phyloP scores from a whole-genome alignment of 2,888 invertebrate species.

The Labia minor region DNA sequence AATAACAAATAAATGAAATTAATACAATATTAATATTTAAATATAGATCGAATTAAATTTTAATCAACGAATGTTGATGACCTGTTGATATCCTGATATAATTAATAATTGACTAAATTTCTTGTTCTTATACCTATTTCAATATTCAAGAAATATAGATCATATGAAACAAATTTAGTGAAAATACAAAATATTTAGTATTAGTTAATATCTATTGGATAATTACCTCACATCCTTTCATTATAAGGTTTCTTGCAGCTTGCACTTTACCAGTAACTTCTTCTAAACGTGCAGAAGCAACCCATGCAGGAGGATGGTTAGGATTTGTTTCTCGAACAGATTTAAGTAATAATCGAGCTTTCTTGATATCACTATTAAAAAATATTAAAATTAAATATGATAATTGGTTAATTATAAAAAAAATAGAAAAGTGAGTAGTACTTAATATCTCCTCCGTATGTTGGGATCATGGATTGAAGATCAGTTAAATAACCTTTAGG shows the following conservation, averaged over 20 bases:
- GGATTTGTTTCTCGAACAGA: conserved; percentile 69
- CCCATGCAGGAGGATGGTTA: conserved; percentile 99
- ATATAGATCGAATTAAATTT: too few relatives aligned
- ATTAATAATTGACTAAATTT: too few relatives aligned
- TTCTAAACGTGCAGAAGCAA: conserved; percentile 94
- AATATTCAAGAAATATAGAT: too few relatives aligned
- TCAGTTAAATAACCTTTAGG: conserved; percentile 99
- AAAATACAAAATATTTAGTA: too few relatives aligned
- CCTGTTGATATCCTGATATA: too few relatives aligned
- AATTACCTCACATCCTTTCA: conserved; percentile 82
- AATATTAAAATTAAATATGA: neutral
- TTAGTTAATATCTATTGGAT: too few relatives aligned
- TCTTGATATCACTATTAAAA: conserved; percentile 71
- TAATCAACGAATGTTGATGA: too few relatives aligned
- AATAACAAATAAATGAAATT: too few relatives aligned
- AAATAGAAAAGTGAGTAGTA: too few relatives aligned
- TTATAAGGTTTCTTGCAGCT: conserved; percentile 91
- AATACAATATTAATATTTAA: too few relatives aligned
- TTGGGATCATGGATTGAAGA: conserved; percentile 97
- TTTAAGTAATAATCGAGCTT: conserved; percentile 85
- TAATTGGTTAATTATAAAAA: neutral
- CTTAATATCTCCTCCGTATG: conserved; percentile 95
- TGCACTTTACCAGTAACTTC: conserved; percentile 96
- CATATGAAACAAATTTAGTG: too few relatives aligned
- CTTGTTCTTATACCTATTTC: too few relatives aligned